Base-by-base conservation (phyloP, 2,888 invertebrate genomes). In the Prosopocoilus inquinatus region DNA sequence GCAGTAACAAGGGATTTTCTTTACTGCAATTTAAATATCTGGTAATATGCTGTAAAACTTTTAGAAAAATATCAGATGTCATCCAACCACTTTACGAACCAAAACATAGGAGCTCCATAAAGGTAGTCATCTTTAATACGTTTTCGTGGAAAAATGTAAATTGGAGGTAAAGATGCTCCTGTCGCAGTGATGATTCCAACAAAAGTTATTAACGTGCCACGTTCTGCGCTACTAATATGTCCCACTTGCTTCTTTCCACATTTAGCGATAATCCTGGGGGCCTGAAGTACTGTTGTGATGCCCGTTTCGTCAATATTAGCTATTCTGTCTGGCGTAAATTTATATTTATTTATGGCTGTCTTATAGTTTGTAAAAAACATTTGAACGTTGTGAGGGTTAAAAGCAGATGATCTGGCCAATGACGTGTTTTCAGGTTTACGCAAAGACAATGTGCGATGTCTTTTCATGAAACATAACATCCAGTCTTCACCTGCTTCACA, bases 31-130 rank as follows among this genome's bases (percentile, higher is more conserved):
- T n/a, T n/a, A n/a, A n/a, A n/a, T n/a, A n/a, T 38, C 58, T 53
- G 33, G 56, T 47, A 41, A 70, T 63, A 58, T 70, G 67, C 59
- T 70, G 58, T 43, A 72, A 50, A 9, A 66, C 65, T 39, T 51
- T 41, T 15, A 65, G 38, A 63, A 70, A 71, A 59, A 66, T 51
- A 11, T 62, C 58, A 48, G 61, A 35, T 43, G 60, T 69, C 55
- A 71, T 70, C 68, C 66, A 71, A 5, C 67, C 68, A 57, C 55
- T 62, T 64, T 41, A 67, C 67, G 51, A 62, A 53, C 28, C 66
- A 69, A 39, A 65, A 45, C 49, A 60, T 46, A 28, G 70, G 68
- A 11, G 65, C 69, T 48, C 63, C 64, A 16, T 34, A 32, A 32
- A 58, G 16, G 43, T 38, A 58, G 13, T 55, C 28, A 12, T 51